Base-by-base conservation (phyloP, 1,140 invertebrate species). In the Temnothorax longispinosus region DNA sequence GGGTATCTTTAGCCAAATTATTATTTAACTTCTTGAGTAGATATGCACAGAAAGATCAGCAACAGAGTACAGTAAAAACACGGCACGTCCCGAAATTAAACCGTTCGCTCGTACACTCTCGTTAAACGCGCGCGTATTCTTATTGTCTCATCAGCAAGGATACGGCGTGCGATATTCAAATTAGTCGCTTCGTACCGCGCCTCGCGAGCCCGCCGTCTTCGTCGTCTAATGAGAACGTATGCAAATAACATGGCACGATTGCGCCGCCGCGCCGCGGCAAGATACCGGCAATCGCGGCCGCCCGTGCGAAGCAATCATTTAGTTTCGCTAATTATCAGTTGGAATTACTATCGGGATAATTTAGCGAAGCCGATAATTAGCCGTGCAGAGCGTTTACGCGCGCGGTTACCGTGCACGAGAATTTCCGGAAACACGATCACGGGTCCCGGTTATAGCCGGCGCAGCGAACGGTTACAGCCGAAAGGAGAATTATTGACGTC, bases 401-500 rank as follows among this genome's bases (percentile, higher is more conserved):
- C 27, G 32, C n/a, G 47, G 58, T 67, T 80, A 32, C 64, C 35
- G 38, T 13, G 3, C 15, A 5, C 44, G 54, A 47, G 80, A 21
- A 13, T 21, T 47, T 27, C 65, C 65, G 65, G 41, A 47, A 69
- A 50, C 21, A 69, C 41, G 65, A 41, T 44, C 65, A 35, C 11
- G 44, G 32, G 3, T 6, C 54, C 65, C 27, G 27, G 4, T 13
- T 52, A 27, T 21, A 6, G 62, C 38, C 38, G 21, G 32, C 41
- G 64, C 38, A 15, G 32, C 41, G 64, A 47, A 56, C 50, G 64
- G 86, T 64, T 77, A 76, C 32, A 58, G 47, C 65, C 67, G 77
- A 84, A 89, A 88, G 88, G 81, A 87, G 85, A 89, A 76, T 88
- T 89, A 88, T 89, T 67, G 87, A 54, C 74, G 74, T 35, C 47